Percentiles rank a stretch among this genome's conserved stretches.
phyloP scores from a whole-genome alignment of 2,113 vertebrate species.

The Pelodiscus sinensis region DNA sequence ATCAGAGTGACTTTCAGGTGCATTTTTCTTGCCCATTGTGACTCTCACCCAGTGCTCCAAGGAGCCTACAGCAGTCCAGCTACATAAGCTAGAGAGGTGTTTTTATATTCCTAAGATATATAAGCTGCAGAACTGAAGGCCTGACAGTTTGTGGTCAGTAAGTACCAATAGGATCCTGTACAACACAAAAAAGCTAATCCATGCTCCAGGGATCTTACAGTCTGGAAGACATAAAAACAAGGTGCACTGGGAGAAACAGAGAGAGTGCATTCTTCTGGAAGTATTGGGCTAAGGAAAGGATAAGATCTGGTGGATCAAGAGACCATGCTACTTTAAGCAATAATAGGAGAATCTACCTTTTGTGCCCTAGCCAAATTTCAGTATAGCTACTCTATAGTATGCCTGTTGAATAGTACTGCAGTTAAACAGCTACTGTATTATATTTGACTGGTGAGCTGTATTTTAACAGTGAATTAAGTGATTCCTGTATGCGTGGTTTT shows the following conservation, averaged over 20 bases:
- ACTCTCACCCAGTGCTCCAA: fast-evolving
- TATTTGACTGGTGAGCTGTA: background rate
- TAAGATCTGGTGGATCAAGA: background rate
- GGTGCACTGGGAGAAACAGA: background rate
- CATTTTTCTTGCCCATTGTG: background rate
- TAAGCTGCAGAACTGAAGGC: background rate
- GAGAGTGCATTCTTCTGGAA: background rate
- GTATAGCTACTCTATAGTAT: background rate
- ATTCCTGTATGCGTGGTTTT: background rate
- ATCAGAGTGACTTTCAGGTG: background rate
- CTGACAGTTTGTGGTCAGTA: background rate
- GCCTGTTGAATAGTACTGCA: background rate
- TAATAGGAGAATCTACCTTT: background rate
- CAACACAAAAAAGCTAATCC: background rate
- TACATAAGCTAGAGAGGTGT: background rate
- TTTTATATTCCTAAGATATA: background rate
- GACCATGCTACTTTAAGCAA: background rate
- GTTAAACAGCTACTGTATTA: background rate
- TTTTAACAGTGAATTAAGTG: background rate
- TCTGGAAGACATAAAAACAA: background rate
- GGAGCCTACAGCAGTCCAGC: background rate
- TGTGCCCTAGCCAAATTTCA: background rate
- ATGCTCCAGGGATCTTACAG: background rate
- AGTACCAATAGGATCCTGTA: background rate
- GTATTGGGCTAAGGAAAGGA: background rate